Percentiles rank a stretch among this genome's conserved stretches.
Evolutionary conservation across 2,888 invertebrate species (phyloP).

Genomic region (Phlogophora meticulosa): DNA sequence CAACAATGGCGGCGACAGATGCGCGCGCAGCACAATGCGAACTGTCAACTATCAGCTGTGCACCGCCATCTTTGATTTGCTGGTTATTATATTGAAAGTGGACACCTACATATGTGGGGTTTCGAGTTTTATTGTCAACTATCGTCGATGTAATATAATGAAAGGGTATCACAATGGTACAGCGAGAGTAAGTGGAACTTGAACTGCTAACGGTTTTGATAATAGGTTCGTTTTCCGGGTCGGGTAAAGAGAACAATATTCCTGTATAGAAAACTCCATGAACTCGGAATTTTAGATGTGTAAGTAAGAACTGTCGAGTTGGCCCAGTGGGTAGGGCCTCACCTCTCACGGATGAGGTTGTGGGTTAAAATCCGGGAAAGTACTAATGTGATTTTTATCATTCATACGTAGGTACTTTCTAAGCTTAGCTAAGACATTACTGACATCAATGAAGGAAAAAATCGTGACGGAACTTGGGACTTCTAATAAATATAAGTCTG

Average conservation of each 20-base stretch:
- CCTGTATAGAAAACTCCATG: not conserved
- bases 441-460: too few relatives aligned
- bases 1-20: conserved; percentile 73
- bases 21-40: conserved; percentile 64
- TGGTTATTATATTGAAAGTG: conserved; percentile 44
- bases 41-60: conserved; percentile 72
- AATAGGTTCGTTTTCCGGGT: not conserved
- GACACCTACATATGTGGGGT: conserved; percentile 47
- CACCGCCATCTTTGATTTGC: conserved; percentile 62
- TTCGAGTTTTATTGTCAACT: conserved; percentile 34
- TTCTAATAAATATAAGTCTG: too few relatives aligned
- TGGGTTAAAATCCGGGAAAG: too few relatives aligned
- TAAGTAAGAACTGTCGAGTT: not conserved
- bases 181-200: not conserved
- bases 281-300: not conserved
- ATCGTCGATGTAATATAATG: conserved; percentile 8
- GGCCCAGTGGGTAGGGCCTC: too few relatives aligned
- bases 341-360: too few relatives aligned
- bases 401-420: too few relatives aligned
- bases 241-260: not conserved
- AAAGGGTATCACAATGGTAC: conserved; percentile 17
- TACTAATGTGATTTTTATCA: too few relatives aligned
- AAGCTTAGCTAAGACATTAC: too few relatives aligned
- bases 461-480: too few relatives aligned
- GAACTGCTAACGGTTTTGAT: conserved; percentile 7